Base-by-base conservation (phyloP, 2,888 invertebrate genomes). In the Cosmia pyralina region DNA sequence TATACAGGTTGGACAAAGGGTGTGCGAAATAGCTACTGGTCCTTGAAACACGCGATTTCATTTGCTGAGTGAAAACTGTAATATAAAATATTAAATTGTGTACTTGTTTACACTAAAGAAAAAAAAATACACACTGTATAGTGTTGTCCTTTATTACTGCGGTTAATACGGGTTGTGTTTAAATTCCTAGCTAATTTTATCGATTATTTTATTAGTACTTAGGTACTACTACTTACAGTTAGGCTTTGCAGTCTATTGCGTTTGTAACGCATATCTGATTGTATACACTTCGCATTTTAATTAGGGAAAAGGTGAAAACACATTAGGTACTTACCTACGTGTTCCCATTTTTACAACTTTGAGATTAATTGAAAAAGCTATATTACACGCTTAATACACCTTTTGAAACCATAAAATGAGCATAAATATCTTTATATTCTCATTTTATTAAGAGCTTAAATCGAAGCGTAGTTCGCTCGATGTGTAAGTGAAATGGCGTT, bases 21-120 rank as follows among this genome's bases (percentile, higher is more conserved):
- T 87, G 83, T 89, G 92, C 91, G 84, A 91, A 92, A 87, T 85
- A 84, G 83, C 82, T 72, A 62, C 68, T 63, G 66, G 75, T 70
- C 86, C 81, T 83, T 84, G 80, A 77, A 69, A 77, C 85, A 88
- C 88, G 87, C 86, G 81, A 88, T 83, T 84, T 81, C 63, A 85
- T 82, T 83, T 75, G 75, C 72, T 70, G 68, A 86, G 75, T 85
- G 64, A 71, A 72, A 67, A 84, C 15, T 55, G 69, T 67, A 34
- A 44, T 48, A 59, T 46, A 10, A 34, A 34, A 71, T 52, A 63
- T 34, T 22, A 65, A 46, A 28, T 48, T 59, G 46, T 41, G 19
- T 38, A n/a, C 22, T 41, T 52, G 62, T 62, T 48, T 77, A 77
- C n/a, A 55, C 0, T 50, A 55, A 59, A 64, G 48, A 55, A 38